Evolutionary conservation across 2,888 invertebrate genomes (phyloP), one percentile per base, ranked within the genome.

Genomic region (Sesamia inferens): DNA sequence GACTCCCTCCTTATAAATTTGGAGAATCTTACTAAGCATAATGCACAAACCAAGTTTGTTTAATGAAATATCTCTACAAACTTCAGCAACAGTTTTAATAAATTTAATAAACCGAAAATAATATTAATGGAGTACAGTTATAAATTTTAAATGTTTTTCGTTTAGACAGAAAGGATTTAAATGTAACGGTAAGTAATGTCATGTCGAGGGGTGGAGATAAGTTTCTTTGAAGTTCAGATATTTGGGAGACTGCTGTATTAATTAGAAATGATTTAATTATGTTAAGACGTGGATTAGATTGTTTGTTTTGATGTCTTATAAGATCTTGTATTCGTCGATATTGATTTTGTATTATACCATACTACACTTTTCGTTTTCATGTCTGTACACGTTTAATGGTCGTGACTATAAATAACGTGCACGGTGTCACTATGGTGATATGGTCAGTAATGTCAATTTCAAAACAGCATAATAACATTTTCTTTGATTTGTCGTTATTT

Each of bases 71-170:
- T 91, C 89, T 87, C 79, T 72, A 77, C 66, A 39, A 90, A 92
- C 86, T 89, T 88, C 68, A 64, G 42, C 66, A 84, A 83, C 85
- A 90, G 88, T 92, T 91, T 89, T 86, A 85, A 89, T 86, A 86
- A 89, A 91, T 90, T 92, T 90, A 91, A 93, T 93, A 89, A 89
- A 85, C 79, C 82, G 81, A 85, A 87, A 88, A 90, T 89, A 82
- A 88, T 89, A 89, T 90, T 89, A 90, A 90, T 88, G 81, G 85
- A 88, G 82, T 86, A 79, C 67, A 79, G 73, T 77, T 85, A 78
- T 83, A 81, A 87, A 83, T 87, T 84, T 71, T 64, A 86, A 86
- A 83, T 87, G 86, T 84, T 85, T 86, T 85, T 85, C 86, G 76
- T 78, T 83, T 64, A 67, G 73, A 81, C 78, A 76, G 78, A 84